A percentile compares a stretch with the other conserved stretches of the same genome.
phyloP scores from a whole-genome alignment of 1,140 invertebrate genomes.

The Calephelis nemesis region DNA sequence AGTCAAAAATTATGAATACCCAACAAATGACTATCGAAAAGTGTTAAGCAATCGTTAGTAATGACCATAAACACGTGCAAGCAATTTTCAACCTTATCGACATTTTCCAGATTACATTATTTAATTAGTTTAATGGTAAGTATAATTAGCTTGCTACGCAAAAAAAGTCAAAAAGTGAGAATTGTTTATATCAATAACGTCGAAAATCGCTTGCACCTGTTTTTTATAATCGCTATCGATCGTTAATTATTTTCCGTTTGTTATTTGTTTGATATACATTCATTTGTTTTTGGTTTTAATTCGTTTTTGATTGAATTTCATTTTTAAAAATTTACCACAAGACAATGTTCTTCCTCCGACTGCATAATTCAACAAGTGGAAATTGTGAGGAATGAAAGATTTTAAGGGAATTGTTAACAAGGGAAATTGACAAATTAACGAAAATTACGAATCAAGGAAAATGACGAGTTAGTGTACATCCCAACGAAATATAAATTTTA shows the following conservation, averaged over 20 bases:
- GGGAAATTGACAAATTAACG: too few relatives aligned
- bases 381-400: background rate
- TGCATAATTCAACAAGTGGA: background rate
- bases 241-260: background rate
- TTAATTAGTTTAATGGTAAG: background rate
- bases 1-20: background rate
- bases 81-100: background rate
- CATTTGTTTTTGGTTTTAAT: background rate
- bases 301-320: too few relatives aligned
- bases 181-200: background rate
- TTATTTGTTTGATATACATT: background rate
- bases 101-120: background rate
- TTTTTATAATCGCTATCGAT: conserved; percentile 10
- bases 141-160: background rate
- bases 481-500: too few relatives aligned
- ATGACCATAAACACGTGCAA: background rate
- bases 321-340: too few relatives aligned
- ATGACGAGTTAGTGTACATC: too few relatives aligned
- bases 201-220: background rate
- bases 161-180: background rate
- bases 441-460: too few relatives aligned
- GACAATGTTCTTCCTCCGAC: background rate
- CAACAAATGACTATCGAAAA: background rate
- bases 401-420: background rate
- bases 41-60: background rate